Conservation (phyloP, 1,140 invertebrate species). For the Myzus persicae region DNA sequence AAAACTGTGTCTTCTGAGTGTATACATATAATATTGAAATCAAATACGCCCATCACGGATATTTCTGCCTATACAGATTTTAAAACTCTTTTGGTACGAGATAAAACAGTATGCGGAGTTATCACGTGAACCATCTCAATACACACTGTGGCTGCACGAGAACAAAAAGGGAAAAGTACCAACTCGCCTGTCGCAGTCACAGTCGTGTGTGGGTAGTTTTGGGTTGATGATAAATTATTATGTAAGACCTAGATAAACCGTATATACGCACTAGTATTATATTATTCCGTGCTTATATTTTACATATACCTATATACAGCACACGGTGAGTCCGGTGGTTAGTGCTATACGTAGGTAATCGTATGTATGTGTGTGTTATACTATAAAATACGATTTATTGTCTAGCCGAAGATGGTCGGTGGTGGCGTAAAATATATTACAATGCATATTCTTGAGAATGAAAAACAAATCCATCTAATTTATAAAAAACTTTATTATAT, state of each 20-base stretch:
- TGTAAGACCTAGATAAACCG: not conserved
- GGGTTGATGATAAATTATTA: conserved; percentile 10
- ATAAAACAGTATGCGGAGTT: not conserved
- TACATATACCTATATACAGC: not conserved
- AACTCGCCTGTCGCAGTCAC: not conserved
- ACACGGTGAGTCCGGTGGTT: not conserved
- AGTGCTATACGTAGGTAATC: not conserved
- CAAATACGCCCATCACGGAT: conserved; percentile 28
- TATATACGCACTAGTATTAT: not conserved
- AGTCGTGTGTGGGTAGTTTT: not conserved
- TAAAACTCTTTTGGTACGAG: not conserved
- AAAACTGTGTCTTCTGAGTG: not conserved
- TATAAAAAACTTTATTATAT: not conserved
- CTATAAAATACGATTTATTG: not conserved
- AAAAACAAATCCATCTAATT: not conserved
- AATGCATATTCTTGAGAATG: not conserved
- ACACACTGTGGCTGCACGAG: not conserved
- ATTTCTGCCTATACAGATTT: conserved; percentile 14
- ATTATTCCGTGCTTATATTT: not conserved
- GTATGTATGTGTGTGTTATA: not conserved
- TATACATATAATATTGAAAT: conserved; percentile 15
- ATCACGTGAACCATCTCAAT: not conserved
- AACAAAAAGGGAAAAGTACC: not conserved
- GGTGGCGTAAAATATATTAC: not conserved
- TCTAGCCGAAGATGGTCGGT: not conserved